phyloP scores from a whole-genome alignment of 2,797 vertebrate species.

The Silurus aristotelis region DNA sequence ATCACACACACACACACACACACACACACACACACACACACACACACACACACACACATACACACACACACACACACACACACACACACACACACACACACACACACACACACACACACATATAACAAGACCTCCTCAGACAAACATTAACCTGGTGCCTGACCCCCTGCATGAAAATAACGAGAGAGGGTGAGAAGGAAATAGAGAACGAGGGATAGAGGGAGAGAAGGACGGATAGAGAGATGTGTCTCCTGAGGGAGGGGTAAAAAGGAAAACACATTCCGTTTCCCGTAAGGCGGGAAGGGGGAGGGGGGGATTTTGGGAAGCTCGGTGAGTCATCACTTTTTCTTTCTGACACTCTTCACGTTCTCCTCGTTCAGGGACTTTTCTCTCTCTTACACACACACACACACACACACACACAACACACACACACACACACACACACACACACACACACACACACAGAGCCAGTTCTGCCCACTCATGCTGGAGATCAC shows the following conservation, averaged over 20 bases:
- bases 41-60: conserved; percentile 26
- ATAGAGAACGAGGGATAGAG: conserved; percentile 10
- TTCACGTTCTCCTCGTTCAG: conserved; percentile 27
- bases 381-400: conserved; percentile 28
- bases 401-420: neutral
- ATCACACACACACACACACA: conserved; percentile 34
- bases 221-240: neutral
- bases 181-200: conserved; percentile 51
- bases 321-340: conserved; percentile 82
- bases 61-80: conserved; percentile 28
- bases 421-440: conserved; percentile 39
- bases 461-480: conserved; percentile 60
- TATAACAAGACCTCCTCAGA: conserved; percentile 56
- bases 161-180: conserved; percentile 71
- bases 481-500: conserved; percentile 59
- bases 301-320: conserved; percentile 70
- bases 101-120: too few relatives aligned
- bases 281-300: conserved; percentile 79
- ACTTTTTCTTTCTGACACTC: conserved; percentile 74
- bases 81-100: conserved; percentile 4
- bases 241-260: conserved; percentile 14
- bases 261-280: conserved; percentile 66
- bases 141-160: conserved; percentile 67
- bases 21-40: conserved; percentile 24
- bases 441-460: conserved; percentile 58